phyloP scores from a whole-genome alignment of 2,888 invertebrate species.

The Acronicta psi region DNA sequence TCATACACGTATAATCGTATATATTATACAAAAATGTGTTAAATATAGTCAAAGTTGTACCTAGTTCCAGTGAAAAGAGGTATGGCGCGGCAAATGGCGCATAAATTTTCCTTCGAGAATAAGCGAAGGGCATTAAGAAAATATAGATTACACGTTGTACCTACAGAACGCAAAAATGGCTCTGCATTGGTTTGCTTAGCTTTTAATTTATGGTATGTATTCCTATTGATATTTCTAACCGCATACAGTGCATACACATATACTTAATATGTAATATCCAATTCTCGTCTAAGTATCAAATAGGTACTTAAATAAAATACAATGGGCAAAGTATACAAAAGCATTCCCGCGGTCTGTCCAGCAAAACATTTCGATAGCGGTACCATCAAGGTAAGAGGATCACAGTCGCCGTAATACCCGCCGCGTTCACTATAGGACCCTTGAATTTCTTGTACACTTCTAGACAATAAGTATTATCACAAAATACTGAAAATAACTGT shows the following conservation, averaged over 20 bases:
- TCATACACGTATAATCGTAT: slow-evolving; percentile 17
- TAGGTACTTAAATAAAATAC: slow-evolving; percentile 32
- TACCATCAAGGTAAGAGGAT: slow-evolving; percentile 81
- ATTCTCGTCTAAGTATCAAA: slow-evolving; percentile 21
- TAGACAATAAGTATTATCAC: slow-evolving; percentile 35
- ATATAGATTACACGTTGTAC: slow-evolving; percentile 81
- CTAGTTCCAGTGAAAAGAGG: slow-evolving; percentile 73
- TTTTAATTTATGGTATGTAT: slow-evolving; percentile 55
- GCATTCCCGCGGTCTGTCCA: slow-evolving; percentile 46
- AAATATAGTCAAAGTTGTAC: slow-evolving; percentile 70
- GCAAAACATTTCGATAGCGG: slow-evolving; percentile 68
- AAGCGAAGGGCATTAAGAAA: slow-evolving; percentile 78
- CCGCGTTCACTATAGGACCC: slow-evolving; percentile 62
- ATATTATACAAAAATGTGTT: slow-evolving; percentile 62
- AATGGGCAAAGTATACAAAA: slow-evolving; percentile 32
- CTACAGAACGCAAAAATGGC: slow-evolving; percentile 71
- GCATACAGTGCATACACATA: background rate
- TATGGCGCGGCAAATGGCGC: slow-evolving; percentile 79
- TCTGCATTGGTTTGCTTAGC: slow-evolving; percentile 59
- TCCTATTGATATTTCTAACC: slow-evolving; percentile 3
- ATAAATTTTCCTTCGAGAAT: slow-evolving; percentile 82
- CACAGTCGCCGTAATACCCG: slow-evolving; percentile 70
- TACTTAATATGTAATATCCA: slow-evolving; percentile 7
- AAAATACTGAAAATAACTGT: slow-evolving; percentile 34
- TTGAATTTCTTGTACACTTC: slow-evolving; percentile 56